Base-by-base conservation (phyloP, 2,113 vertebrate genomes). In the Hemicordylus capensis region DNA sequence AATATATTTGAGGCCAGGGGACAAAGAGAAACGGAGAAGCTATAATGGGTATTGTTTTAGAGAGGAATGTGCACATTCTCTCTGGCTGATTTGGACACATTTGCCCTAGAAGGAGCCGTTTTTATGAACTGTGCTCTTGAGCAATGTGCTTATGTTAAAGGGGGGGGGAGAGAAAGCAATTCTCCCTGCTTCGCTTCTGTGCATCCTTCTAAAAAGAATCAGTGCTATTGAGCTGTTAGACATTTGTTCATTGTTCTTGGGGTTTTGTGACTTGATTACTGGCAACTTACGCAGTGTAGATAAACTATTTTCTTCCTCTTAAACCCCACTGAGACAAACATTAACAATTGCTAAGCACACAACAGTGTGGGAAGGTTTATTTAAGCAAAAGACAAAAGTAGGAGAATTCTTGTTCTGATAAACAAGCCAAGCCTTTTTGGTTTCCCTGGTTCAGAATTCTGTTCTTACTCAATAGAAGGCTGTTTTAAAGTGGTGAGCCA, bases 1-100 rank as follows among this genome's bases (percentile, higher is more conserved):
- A 93, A 96, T 94, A 89, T 92, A 96, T 95, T 81, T 89, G 75
- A 88, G 48, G 39, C 69, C 64, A 22, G n/a, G 34, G 54, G 64
- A 72, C 66, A 74, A 91, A 92, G 83, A 73, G n/a, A 89, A 91
- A 61, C 85, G 24, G 81, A 39, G 69, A 82, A 81, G 58, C 37
- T 69, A 3, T 83, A 46, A 5, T 31, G 66, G 44, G 3, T 82
- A 73, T 69, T 80, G 22, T 80, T 87, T 94, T 61, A n/a, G 58
- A 63, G 31, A 1, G 58, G 8, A 83, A 48, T 83, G 81, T 19
- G 1, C 31, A 51, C 22, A 44, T 44, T 54, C 75, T 84, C 56
- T 77, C 5, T 44, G 80, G 82, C 78, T 89, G 79, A 87, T 74
- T 88, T 89, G 77, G 89, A 84, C 83, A 69, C n/a, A 69, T 67